Base-by-base conservation (phyloP, 2,888 invertebrate genomes). In the Chydorus sphaericus region DNA sequence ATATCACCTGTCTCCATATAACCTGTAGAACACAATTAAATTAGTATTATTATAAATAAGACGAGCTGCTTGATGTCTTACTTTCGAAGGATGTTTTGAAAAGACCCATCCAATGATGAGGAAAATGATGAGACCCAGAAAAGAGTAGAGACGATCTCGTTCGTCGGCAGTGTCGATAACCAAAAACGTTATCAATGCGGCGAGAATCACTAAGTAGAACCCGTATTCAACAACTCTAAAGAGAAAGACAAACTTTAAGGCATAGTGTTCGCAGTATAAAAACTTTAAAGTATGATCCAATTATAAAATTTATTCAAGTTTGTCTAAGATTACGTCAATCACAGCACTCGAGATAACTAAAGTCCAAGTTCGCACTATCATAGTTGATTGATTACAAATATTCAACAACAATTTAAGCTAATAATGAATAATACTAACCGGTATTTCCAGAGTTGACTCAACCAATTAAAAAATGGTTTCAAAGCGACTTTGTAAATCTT, bases 1-100 rank as follows among this genome's bases (percentile, higher is more conserved):
- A 80, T 20, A 83, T 64, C 0, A 94, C 85, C 0, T 84, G 81
- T 5, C 82, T 76, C 92, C 92, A 90, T 58, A 78, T 77, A 4
- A 89, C 74, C 71, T 83, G 67, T 0, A 56, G 56, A 61, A 55
- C 60, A 20, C 48, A 48, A 48, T 14, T 56, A 65, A 64, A 60
- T 53, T 55, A 60, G 38, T 16, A 49, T 54, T 4, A 33, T n/a
- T 7, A 38, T 26, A 30, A 33, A 33, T 33, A 33, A 23, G 39
- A 52, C 28, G 48, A 23, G 18, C 31, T 18, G 31, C 26, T 8
- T 55, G 6, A 39, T 16, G 30, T 14, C 69, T 68, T 65, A 77
- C 75, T 67, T 73, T 66, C 60, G 70, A 63, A 57, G 77, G 75
- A 65, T 80, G 70, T 54, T 76, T 76, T 3, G 82, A 83, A 63